A percentile compares a stretch with the other conserved stretches of the same genome.
Evolutionary conservation across 2,888 invertebrate genomes (phyloP).

Genomic region (Idaea straminata): DNA sequence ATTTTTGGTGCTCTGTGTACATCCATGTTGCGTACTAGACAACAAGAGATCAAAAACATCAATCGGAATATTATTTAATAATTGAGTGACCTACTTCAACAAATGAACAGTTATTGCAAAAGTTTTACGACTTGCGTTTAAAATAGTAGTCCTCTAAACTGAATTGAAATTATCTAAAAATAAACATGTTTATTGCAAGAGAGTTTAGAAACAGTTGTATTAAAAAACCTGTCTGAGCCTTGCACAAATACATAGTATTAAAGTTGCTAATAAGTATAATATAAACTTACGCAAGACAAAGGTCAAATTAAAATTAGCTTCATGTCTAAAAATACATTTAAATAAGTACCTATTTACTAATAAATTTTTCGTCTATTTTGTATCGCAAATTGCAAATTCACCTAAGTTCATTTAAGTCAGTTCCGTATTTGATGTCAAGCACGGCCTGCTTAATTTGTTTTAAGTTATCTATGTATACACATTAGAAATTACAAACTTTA

Average conservation of each 20-base stretch:
- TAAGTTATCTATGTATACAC: too few species aligned
- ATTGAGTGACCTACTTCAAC: not conserved
- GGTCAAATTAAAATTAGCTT: slow-evolving; percentile 5
- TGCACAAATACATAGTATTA: slow-evolving; percentile 12
- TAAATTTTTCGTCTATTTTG: not conserved
- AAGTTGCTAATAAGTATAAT: slow-evolving; percentile 2
- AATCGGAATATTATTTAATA: too few species aligned
- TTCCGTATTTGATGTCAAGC: too few species aligned
- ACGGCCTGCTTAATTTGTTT: too few species aligned
- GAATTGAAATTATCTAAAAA: slow-evolving; percentile 16
- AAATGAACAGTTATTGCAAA: not conserved
- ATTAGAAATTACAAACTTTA: too few species aligned
- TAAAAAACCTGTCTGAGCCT: slow-evolving; percentile 10
- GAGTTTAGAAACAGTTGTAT: not conserved
- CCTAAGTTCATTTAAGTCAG: too few species aligned
- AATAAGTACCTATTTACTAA: not conserved
- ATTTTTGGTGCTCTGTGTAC: too few species aligned
- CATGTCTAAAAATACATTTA: slow-evolving; percentile 10
- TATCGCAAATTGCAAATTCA: too few species aligned
- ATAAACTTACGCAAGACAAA: slow-evolving; percentile 8
- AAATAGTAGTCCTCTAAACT: not conserved
- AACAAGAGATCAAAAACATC: too few species aligned
- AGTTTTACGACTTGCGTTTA: not conserved
- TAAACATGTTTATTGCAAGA: not conserved
- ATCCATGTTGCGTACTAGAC: too few species aligned